Conservation (phyloP, 2,113 vertebrate species). For the Ursus arctos region DNA sequence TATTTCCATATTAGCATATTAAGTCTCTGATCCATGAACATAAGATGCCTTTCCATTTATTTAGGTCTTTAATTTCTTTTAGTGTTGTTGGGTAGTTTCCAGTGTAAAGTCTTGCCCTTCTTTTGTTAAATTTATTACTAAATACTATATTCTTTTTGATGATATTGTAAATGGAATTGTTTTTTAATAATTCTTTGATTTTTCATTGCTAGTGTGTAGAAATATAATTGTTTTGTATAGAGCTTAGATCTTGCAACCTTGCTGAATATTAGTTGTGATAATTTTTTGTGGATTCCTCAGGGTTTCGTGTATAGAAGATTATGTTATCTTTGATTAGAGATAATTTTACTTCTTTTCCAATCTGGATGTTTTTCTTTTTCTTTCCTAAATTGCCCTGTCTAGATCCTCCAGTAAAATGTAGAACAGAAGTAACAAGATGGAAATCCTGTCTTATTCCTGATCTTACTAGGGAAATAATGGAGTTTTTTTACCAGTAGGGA, state of each 20-base stretch:
- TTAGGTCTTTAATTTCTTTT: slow-evolving; percentile 30
- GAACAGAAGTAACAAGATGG: neutral
- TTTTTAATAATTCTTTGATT: slow-evolving; percentile 57
- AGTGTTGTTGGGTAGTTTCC: slow-evolving; percentile 42
- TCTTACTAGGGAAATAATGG: neutral
- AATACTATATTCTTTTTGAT: slow-evolving; percentile 40
- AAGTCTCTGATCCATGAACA: slow-evolving; percentile 33
- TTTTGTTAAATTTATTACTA: slow-evolving; percentile 37
- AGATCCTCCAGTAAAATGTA: neutral
- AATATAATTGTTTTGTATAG: slow-evolving; percentile 33
- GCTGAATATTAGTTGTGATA: slow-evolving; percentile 31
- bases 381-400: neutral
- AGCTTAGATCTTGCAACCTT: neutral
- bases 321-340: slow-evolving; percentile 3
- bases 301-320: neutral
- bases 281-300: neutral
- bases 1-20: slow-evolving; percentile 45
- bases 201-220: slow-evolving; percentile 29
- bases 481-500: neutral
- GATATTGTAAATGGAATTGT: slow-evolving; percentile 16
- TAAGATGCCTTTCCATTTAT: slow-evolving; percentile 36
- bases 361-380: neutral
- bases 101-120: neutral
- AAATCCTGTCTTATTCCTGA: slow-evolving; percentile 9
- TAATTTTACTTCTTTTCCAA: slow-evolving; percentile 37